phyloP scores from a whole-genome alignment of 2,797 vertebrate genomes.

The Poliocrania exsul region DNA sequence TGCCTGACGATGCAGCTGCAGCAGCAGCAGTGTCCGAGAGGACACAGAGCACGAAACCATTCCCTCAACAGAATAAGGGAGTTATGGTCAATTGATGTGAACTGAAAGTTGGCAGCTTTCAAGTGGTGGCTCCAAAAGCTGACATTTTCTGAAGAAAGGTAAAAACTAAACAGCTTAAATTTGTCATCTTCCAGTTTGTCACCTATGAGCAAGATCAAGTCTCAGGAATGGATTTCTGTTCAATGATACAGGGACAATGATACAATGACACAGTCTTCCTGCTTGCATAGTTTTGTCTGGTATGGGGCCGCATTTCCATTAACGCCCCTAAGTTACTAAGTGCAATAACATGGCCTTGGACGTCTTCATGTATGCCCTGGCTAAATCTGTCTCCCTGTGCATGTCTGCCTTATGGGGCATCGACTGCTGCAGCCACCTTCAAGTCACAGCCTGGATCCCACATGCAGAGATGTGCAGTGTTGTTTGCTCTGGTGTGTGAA shows the following conservation, averaged over 20 bases:
- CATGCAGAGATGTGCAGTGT: rapidly evolving
- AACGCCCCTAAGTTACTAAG: background rate
- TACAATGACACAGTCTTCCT: background rate
- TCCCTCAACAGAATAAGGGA: background rate
- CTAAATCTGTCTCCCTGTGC: background rate
- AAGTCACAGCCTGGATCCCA: background rate
- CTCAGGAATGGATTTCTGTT: background rate
- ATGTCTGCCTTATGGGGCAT: background rate
- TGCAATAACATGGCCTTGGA: background rate
- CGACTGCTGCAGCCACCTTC: rapidly evolving
- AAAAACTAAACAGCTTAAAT: background rate
- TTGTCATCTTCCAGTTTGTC: background rate
- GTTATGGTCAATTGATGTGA: background rate
- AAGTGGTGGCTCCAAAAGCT: background rate
- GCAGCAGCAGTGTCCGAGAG: background rate
- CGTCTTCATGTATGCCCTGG: rapidly evolving
- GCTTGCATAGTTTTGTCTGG: background rate
- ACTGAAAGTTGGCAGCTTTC: background rate
- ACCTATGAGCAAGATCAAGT: background rate
- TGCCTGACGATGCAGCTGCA: background rate
- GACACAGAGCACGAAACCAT: background rate
- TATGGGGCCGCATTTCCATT: rapidly evolving
- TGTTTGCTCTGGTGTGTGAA: background rate
- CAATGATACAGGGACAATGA: rapidly evolving
- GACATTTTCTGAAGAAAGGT: background rate